Base-by-base conservation (phyloP, 2,888 invertebrate species). In the Peribatodes rhomboidaria region DNA sequence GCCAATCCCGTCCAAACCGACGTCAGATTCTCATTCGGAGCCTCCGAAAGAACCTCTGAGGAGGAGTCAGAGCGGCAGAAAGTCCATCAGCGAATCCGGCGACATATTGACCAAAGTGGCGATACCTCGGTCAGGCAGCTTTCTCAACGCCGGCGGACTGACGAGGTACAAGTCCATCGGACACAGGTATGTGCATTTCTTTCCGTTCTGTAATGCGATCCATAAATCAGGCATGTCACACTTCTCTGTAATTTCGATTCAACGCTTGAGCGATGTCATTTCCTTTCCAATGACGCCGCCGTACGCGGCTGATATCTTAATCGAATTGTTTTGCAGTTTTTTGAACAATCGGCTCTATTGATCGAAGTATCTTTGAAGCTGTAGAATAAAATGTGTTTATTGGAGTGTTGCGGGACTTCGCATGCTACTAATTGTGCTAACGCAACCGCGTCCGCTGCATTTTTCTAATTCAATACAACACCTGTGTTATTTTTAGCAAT, bases 71-170 rank as follows among this genome's bases (percentile, higher is more conserved):
- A 94, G 93, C 70, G 88, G 90, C 35, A 84, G 93, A 70, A 90
- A 93, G 67, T 92, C 93, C 35, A 77, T 92, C 27, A 92, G 85
- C 61, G 95, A 96, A 69, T 94, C 95, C 60, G 97, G 97, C 8
- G 97, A 98, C 84, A 96, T 97, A 75, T 88, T 97, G 76, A 98
- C 98, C 0, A 96, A 97, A 86, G 97, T 98, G 46, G 97, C 97
- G 42, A 96, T 98, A 77, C 98, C 98, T 13, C 94, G 97, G 75
- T 96, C 97, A 55, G 96, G 97, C 50, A 98, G 97, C 84, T 98
- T 98, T 82, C 93, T 98, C 46, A 97, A 97, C 77, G 96, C 97
- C 14, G 96, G 96, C 52, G 97, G 96, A 62, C 90, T 96, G 57
- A 96, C 96, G 8, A 94, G 96, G 77, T 96, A 96, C 84, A 96